Evolutionary conservation across 2,888 invertebrate genomes (phyloP).

Genomic region (Nemurella pictetii): DNA sequence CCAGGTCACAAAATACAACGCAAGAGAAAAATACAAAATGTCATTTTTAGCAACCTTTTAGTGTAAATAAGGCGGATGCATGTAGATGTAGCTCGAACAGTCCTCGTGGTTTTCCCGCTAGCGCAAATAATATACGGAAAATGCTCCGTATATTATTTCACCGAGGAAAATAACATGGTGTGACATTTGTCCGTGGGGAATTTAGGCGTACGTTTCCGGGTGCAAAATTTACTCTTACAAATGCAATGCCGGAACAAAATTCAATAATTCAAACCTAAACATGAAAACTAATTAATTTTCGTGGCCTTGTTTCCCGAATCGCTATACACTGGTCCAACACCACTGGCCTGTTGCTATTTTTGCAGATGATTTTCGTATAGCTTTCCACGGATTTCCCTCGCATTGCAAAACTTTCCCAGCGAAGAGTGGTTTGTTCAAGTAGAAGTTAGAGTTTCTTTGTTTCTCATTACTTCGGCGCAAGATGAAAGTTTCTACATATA

Average conservation of each 20-base stretch:
- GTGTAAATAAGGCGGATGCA: background rate
- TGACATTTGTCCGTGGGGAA: background rate
- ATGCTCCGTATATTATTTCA: background rate
- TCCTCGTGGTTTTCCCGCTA: background rate
- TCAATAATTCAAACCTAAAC: background rate
- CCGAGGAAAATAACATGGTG: background rate
- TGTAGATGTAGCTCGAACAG: background rate
- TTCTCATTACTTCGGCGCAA: background rate
- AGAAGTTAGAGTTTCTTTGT: slow-evolving; percentile 4
- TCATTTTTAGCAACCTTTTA: background rate
- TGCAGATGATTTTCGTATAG: background rate
- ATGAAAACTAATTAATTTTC: too few species aligned
- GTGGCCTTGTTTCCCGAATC: too few species aligned
- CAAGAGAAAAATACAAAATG: background rate
- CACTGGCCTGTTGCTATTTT: background rate
- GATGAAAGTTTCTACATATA: slow-evolving; percentile 12
- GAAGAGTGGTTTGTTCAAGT: background rate
- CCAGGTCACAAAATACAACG: background rate
- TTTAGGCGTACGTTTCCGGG: background rate
- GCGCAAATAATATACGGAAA: background rate
- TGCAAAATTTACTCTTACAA: too few species aligned
- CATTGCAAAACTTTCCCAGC: background rate
- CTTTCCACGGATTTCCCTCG: background rate
- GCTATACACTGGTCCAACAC: background rate
- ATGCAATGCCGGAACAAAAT: too few species aligned